Evolutionary conservation across 2,888 invertebrate species (phyloP).

Genomic region (Coleophora flavipennella): DNA sequence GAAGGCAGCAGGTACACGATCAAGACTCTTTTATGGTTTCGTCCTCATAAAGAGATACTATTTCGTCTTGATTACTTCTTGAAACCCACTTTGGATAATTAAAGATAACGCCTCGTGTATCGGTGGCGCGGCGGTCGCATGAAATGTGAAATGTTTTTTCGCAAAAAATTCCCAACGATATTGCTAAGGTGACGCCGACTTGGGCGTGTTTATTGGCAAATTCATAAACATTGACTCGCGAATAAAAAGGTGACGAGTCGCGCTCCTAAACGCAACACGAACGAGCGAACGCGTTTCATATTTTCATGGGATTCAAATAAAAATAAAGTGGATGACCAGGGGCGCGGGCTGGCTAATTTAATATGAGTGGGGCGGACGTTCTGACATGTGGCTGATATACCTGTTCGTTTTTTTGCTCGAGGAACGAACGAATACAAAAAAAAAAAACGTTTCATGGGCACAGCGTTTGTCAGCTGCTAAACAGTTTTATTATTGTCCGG

Average conservation of each 20-base stretch:
- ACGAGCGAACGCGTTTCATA: slow-evolving; percentile 58
- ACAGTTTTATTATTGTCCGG: slow-evolving; percentile 70
- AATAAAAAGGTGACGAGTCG: slow-evolving; percentile 49
- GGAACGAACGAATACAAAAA: slow-evolving; percentile 54
- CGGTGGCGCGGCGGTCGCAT: slow-evolving; percentile 20
- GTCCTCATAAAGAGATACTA: slow-evolving; percentile 45
- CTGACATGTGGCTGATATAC: slow-evolving; percentile 55
- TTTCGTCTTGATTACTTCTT: slow-evolving; percentile 58
- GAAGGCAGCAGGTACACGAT: slow-evolving; percentile 39
- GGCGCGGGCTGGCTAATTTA: slow-evolving; percentile 63
- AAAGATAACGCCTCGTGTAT: slow-evolving; percentile 36
- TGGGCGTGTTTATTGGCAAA: slow-evolving; percentile 61
- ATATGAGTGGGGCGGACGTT: slow-evolving; percentile 59
- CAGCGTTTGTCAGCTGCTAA: slow-evolving; percentile 68
- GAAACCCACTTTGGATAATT: slow-evolving; percentile 52
- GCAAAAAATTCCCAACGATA: slow-evolving; percentile 38
- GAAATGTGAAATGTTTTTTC: slow-evolving; percentile 20
- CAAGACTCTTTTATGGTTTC: slow-evolving; percentile 26
- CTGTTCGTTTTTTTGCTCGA: slow-evolving; percentile 61
- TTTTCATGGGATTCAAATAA: slow-evolving; percentile 70
- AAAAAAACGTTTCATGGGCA: slow-evolving; percentile 50
- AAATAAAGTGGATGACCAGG: slow-evolving; percentile 65
- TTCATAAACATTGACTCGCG: slow-evolving; percentile 67
- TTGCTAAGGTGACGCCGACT: slow-evolving; percentile 46
- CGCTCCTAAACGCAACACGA: slow-evolving; percentile 47